These are phyloP conservation scores for Anser brachyrhynchus DNA, from an alignment of 2,113 vertebrate species.

Conservation along the genomic window DNA sequence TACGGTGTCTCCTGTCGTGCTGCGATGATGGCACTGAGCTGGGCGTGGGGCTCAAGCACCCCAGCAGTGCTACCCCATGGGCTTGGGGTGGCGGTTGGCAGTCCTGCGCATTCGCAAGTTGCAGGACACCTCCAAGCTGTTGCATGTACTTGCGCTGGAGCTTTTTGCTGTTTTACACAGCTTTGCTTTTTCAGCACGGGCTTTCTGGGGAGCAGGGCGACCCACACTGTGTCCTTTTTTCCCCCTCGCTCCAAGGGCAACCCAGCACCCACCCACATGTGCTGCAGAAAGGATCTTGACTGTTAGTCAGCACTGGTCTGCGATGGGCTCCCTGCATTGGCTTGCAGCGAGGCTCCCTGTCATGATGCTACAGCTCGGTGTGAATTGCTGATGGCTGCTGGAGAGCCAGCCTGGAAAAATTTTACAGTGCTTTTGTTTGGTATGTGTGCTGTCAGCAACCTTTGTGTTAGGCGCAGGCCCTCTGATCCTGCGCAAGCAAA, in stretches of 20 bases:
- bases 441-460: not conserved
- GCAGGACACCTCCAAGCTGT: too few relatives aligned
- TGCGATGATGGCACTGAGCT: too few relatives aligned
- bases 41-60: too few relatives aligned
- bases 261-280: not conserved
- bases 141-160: not conserved
- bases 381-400: not conserved
- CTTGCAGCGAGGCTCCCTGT: not conserved
- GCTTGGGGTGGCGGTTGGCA: too few relatives aligned
- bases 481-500: not conserved
- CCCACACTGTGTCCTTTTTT: fast-evolving
- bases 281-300: too few relatives aligned
- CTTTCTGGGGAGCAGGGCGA: not conserved
- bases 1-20: too few relatives aligned
- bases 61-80: too few relatives aligned
- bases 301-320: not conserved
- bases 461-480: not conserved
- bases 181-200: not conserved
- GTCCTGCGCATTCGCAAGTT: too few relatives aligned
- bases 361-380: too few relatives aligned
- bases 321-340: fast-evolving
- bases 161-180: not conserved
- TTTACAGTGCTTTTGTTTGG: not conserved
- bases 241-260: not conserved
- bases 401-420: not conserved